A percentile compares a stretch with the other conserved stretches of the same genome.
phyloP scores from a whole-genome alignment of 1,140 invertebrate genomes.

The Calycopis cecrops region DNA sequence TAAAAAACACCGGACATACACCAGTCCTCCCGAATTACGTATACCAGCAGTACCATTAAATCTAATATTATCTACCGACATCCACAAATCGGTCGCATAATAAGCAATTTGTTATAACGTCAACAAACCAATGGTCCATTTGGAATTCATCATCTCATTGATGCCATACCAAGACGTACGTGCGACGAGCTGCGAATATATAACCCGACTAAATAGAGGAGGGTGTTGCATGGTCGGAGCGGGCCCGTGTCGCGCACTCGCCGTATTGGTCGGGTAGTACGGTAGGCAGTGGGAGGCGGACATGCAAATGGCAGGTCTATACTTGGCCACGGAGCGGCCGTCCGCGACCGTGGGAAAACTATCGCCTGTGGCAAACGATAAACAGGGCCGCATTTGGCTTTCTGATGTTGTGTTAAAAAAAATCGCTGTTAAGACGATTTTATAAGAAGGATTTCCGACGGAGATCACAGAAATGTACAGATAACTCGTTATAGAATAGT shows the following conservation, averaged over 20 bases:
- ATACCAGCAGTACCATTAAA: too few relatives aligned
- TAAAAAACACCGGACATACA: too few relatives aligned
- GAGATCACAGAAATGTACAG: too few relatives aligned
- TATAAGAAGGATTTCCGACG: too few relatives aligned
- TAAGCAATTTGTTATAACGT: conserved; percentile 20
- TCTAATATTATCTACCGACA: too few relatives aligned
- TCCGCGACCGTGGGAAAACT: conserved; percentile 70
- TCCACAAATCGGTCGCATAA: conserved; percentile 49
- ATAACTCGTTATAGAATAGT: too few relatives aligned
- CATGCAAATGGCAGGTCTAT: conserved; percentile 69
- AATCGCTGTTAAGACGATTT: too few relatives aligned
- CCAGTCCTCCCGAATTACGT: too few relatives aligned
- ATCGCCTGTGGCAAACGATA: conserved; percentile 65
- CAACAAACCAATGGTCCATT: too few relatives aligned
- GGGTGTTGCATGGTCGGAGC: not conserved
- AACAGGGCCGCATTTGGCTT: conserved; percentile 42
- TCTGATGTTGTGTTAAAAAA: not conserved
- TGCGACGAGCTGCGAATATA: too few relatives aligned
- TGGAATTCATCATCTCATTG: too few relatives aligned
- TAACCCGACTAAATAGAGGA: not conserved
- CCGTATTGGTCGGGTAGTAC: not conserved
- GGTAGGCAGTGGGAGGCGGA: conserved; percentile 55
- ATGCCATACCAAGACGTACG: too few relatives aligned
- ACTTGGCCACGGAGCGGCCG: conserved; percentile 55
- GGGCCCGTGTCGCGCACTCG: not conserved